Evolutionary conservation across 2,888 invertebrate species (phyloP), one percentile per base, ranked within the genome.

Genomic region (Noctua comes): DNA sequence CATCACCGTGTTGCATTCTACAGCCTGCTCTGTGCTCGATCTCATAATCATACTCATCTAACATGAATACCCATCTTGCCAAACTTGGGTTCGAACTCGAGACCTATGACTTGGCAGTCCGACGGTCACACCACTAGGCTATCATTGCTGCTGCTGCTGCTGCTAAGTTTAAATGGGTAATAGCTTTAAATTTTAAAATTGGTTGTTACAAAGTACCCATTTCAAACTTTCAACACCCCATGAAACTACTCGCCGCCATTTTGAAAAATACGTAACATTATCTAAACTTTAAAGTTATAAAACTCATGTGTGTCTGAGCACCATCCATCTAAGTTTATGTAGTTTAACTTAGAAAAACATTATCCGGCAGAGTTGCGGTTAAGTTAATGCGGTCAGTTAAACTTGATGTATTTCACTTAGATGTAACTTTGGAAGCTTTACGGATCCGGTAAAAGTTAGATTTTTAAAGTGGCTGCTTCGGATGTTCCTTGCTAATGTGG

Each of bases 281-380:
- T 76, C 69, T 68, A 51, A 88, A 89, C 66, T 87, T 79, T 75
- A n/a, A 86, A 88, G 80, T 89, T 89, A 77, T 84, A 83, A 89
- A 92, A 91, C 91, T 93, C 90, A 86, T 89, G 88, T 89, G 88
- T 90, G 92, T 91, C 91, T 93, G 88, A 95, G 91, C 88, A 88
- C 91, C 87, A 93, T 94, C 94, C 93, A 93, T 95, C 93, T 93
- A 94, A 95, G 92, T 95, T 79, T 95, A 91, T 90, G 92, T 91
- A 90, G 91, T 92, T 91, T 92, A 93, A 92, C 89, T 92, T 91
- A 90, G 90, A 89, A 86, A 89, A 90, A 93, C 90, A 92, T 91
- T 92, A 91, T 85, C 89, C 85, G 85, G 77, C 86, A 89, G 79
- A 91, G 90, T 91, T 91, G 88, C 86, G 90, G 90, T 91, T 91